Percentiles rank a stretch among this genome's conserved stretches.
Evolutionary conservation across 1,140 invertebrate genomes (phyloP).

Genomic region (Heliconius hermathena): DNA sequence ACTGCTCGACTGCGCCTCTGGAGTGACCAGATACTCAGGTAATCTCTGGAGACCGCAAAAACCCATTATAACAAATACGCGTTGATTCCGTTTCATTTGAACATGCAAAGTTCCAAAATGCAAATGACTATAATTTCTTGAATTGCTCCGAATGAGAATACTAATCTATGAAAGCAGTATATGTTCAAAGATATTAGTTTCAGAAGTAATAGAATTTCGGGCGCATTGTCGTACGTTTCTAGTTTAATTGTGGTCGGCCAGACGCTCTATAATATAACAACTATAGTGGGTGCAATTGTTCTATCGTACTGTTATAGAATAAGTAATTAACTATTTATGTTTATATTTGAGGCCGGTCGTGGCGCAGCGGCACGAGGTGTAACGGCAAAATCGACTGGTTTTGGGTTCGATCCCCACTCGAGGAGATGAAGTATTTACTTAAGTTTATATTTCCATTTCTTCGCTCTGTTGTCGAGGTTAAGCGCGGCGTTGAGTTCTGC

Average conservation of each 20-base stretch:
- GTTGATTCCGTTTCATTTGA: slow-evolving; percentile 2
- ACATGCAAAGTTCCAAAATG: slow-evolving; percentile 11
- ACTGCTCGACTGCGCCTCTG: too few relatives aligned
- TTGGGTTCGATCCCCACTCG: too few relatives aligned
- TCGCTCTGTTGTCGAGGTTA: too few relatives aligned
- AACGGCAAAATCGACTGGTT: too few relatives aligned
- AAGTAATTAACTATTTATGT: slow-evolving; percentile 14
- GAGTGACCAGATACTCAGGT: not conserved
- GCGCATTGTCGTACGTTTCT: slow-evolving; percentile 25
- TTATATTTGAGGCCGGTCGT: too few relatives aligned
- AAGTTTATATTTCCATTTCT: too few relatives aligned
- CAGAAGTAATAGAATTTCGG: slow-evolving; percentile 32
- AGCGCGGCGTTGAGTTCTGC: too few relatives aligned
- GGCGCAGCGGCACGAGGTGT: too few relatives aligned
- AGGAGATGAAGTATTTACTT: too few relatives aligned
- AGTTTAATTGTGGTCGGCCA: slow-evolving; percentile 35
- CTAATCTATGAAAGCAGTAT: slow-evolving; percentile 26
- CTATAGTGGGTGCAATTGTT: not conserved
- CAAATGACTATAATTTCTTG: slow-evolving; percentile 27
- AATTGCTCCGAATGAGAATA: slow-evolving; percentile 30
- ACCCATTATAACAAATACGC: not conserved
- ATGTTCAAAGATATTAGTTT: slow-evolving; percentile 33
- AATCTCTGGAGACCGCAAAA: not conserved
- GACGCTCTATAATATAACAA: slow-evolving; percentile 16
- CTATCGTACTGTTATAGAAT: slow-evolving; percentile 21